phyloP scores from a whole-genome alignment of 2,888 invertebrate genomes.

The Ormyrus pomaceus region DNA sequence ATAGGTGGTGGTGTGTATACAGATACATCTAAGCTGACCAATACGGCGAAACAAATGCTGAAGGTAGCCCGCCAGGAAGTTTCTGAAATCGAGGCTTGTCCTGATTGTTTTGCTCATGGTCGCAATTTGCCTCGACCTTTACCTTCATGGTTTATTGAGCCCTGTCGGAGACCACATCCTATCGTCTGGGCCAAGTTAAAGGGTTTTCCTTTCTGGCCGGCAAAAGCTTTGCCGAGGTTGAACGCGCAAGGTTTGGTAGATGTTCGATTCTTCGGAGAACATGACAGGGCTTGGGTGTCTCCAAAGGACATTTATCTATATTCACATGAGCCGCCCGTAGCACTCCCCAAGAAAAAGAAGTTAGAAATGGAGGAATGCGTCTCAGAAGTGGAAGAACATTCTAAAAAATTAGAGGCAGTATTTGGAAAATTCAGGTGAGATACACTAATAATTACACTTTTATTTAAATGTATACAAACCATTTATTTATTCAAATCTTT shows the following conservation, averaged over 20 bases:
- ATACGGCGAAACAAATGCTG: slow-evolving; percentile 85
- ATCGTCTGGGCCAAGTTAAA: slow-evolving; percentile 97
- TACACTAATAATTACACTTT: not conserved
- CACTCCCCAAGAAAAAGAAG: slow-evolving; percentile 69
- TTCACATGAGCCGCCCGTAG: slow-evolving; percentile 79
- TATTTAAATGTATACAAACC: too few relatives aligned
- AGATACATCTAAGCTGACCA: slow-evolving; percentile 83
- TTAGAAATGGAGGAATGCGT: slow-evolving; percentile 71
- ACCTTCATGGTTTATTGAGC: slow-evolving; percentile 93
- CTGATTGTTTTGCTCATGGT: slow-evolving; percentile 94
- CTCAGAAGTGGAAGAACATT: slow-evolving; percentile 70
- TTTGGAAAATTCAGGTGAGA: slow-evolving; percentile 70
- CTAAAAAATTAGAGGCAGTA: slow-evolving; percentile 67
- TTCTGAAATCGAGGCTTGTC: slow-evolving; percentile 94
- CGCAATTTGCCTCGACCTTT: slow-evolving; percentile 77
- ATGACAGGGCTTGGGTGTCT: slow-evolving; percentile 95
- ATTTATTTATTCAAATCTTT: slow-evolving; percentile 53
- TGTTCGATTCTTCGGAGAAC: slow-evolving; percentile 96
- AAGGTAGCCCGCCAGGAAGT: slow-evolving; percentile 93
- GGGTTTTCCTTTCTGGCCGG: slow-evolving; percentile 98
- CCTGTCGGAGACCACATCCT: slow-evolving; percentile 92
- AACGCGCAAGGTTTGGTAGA: slow-evolving; percentile 84
- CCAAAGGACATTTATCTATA: slow-evolving; percentile 89
- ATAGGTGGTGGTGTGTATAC: slow-evolving; percentile 63
- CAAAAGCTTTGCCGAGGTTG: slow-evolving; percentile 89